Percentiles rank a stretch among this genome's conserved stretches.
Conservation (phyloP, 1,140 invertebrate genomes). For the Lepidostoma basale region DNA sequence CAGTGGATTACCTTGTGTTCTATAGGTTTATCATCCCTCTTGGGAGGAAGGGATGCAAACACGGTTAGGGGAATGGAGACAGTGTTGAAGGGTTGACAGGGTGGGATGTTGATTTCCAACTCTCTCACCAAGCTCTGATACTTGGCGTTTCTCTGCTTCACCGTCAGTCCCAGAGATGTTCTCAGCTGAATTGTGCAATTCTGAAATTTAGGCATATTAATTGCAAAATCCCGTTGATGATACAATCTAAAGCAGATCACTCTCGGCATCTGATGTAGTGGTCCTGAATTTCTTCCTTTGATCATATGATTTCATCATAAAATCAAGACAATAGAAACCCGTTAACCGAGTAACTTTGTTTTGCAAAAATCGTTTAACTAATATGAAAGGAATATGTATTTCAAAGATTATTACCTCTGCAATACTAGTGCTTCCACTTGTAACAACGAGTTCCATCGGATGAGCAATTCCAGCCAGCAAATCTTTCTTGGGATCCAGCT, state of each 20-base stretch:
- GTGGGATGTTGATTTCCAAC: constrained; percentile 66
- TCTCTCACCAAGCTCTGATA: constrained; percentile 59
- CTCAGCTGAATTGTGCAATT: constrained; percentile 57
- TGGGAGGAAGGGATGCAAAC: constrained; percentile 74
- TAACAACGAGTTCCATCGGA: constrained; percentile 69
- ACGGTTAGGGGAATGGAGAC: constrained; percentile 68
- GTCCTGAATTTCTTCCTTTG: too few species aligned
- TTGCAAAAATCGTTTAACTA: too few species aligned
- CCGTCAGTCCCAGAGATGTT: constrained; percentile 58
- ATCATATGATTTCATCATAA: too few species aligned
- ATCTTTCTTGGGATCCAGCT: constrained; percentile 65
- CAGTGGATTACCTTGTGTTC: constrained; percentile 57
- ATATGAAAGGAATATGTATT: background rate
- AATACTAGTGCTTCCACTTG: constrained; percentile 68
- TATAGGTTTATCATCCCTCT: constrained; percentile 66
- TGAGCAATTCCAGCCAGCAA: constrained; percentile 74
- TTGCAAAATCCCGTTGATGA: constrained; percentile 29
- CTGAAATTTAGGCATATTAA: constrained; percentile 48
- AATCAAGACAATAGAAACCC: too few species aligned
- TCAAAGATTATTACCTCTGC: constrained; percentile 49
- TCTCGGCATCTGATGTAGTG: too few species aligned
- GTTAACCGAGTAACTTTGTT: too few species aligned
- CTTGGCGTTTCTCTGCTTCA: constrained; percentile 51
- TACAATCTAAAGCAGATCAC: too few species aligned
- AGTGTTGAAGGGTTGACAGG: constrained; percentile 73